These are phyloP conservation scores for Paradoxurus hermaphroditus DNA, from an alignment of 2,113 vertebrate species.

Conservation along the genomic window DNA sequence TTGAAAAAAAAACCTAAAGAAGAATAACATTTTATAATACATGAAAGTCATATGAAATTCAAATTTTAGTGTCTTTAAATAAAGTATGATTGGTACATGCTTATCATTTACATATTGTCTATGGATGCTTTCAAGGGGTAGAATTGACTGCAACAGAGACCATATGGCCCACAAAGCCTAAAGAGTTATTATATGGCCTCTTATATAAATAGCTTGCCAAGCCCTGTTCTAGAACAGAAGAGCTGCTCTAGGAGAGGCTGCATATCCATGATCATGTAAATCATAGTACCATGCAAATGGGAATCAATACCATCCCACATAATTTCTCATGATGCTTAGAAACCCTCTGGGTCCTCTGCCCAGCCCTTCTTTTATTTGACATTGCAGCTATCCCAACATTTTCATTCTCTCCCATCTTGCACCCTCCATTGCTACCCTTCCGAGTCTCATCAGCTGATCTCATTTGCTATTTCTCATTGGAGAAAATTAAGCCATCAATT, in stretches of 20 bases:
- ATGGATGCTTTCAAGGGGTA: background rate
- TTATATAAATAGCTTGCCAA: background rate
- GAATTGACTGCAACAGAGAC: background rate
- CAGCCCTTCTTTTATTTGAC: background rate
- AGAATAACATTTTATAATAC: background rate
- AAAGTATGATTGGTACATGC: background rate
- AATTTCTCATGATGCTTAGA: background rate
- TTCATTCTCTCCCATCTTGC: background rate
- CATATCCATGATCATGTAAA: background rate
- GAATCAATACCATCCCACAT: fast-evolving
- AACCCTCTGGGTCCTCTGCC: background rate
- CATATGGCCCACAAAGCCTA: background rate
- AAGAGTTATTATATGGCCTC: background rate
- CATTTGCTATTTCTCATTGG: background rate
- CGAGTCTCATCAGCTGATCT: background rate
- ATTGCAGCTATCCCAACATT: background rate
- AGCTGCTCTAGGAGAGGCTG: background rate
- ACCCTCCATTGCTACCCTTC: fast-evolving
- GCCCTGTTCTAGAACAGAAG: background rate
- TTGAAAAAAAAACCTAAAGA: conserved; percentile 15
- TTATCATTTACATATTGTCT: background rate
- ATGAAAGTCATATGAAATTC: background rate
- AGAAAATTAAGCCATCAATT: background rate
- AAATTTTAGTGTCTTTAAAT: background rate
- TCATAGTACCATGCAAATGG: background rate